Conservation (phyloP, 64 coral and sea anemone genomes). For the Montipora sp. region DNA sequence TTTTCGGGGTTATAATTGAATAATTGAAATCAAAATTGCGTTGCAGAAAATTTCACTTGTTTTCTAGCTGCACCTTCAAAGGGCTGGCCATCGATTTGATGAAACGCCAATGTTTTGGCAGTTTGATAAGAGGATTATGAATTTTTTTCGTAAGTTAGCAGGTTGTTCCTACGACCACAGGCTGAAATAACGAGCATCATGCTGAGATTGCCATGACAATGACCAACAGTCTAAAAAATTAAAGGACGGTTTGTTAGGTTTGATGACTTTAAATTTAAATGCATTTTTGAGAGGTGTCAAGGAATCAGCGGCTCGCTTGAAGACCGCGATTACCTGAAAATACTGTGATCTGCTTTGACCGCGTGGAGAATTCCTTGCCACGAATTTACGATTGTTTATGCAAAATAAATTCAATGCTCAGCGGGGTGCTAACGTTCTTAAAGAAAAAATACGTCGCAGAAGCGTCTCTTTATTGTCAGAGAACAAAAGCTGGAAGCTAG, state of each 20-base stretch:
- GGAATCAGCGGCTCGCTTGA: not conserved
- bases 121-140: not conserved
- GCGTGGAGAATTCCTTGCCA: not conserved
- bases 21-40: not conserved
- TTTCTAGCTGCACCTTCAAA: not conserved
- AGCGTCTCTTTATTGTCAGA: too few relatives aligned
- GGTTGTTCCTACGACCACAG: not conserved
- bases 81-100: not conserved
- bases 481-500: too few relatives aligned
- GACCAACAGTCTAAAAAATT: not conserved
- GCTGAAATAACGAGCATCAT: not conserved
- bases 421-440: not conserved
- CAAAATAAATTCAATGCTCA: not conserved
- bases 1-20: not conserved
- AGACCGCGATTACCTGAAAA: not conserved
- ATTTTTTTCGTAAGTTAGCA: not conserved
- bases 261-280: not conserved
- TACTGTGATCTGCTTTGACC: not conserved
- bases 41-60: not conserved
- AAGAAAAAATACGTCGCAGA: not conserved
- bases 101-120: not conserved
- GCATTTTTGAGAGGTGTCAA: not conserved
- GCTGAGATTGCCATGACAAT: not conserved
- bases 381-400: not conserved
- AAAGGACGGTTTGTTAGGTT: not conserved